These are phyloP conservation scores for Drosophila lutescens DNA, from an alignment of 2,888 invertebrate genomes.

Conservation along the genomic window DNA sequence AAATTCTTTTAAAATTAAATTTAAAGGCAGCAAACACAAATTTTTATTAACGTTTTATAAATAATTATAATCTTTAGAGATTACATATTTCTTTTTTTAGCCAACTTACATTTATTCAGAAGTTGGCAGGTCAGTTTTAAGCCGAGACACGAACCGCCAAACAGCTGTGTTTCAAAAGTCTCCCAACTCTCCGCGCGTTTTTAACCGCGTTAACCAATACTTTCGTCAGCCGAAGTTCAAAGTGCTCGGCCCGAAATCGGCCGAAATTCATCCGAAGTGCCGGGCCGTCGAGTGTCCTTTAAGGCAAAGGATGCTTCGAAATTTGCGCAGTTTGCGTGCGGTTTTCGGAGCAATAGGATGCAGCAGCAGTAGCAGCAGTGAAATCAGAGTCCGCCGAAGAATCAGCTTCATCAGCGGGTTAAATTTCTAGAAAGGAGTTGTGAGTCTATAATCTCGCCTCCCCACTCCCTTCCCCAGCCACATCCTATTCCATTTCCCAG, in stretches of 20 bases:
- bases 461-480: neutral
- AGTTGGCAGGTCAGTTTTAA: neutral
- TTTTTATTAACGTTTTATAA: too few species aligned
- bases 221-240: neutral
- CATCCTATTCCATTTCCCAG: neutral
- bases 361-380: constrained; percentile 51
- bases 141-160: constrained; percentile 10
- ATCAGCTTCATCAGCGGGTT: constrained; percentile 24
- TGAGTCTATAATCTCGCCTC: constrained; percentile 12
- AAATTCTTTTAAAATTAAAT: neutral
- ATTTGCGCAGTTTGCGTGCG: constrained; percentile 81
- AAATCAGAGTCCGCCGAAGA: constrained; percentile 30
- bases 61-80: too few species aligned
- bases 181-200: constrained; percentile 8
- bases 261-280: constrained; percentile 9
- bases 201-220: neutral
- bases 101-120: neutral
- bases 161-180: neutral
- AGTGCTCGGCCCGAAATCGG: constrained; percentile 1
- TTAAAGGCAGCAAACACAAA: neutral
- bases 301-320: constrained; percentile 67
- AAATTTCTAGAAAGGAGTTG: constrained; percentile 16
- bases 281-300: constrained; percentile 57
- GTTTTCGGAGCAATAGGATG: constrained; percentile 77
- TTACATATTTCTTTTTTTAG: too few species aligned